Evolutionary conservation across 2,797 vertebrate species (phyloP).

Genomic region (Leuciscus waleckii): DNA sequence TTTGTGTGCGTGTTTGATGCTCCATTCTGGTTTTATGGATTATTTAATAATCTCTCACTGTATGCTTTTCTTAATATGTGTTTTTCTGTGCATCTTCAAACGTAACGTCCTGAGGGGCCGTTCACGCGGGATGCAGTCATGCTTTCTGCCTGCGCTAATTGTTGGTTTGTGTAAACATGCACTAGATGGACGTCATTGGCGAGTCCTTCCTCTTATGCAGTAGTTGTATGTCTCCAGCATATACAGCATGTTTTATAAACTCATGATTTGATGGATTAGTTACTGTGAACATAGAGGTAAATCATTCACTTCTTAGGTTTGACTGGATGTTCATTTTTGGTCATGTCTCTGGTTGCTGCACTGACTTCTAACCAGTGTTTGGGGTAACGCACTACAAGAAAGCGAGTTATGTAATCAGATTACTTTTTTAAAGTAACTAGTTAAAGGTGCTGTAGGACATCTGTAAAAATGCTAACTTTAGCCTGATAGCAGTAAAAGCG

Average conservation of each 20-base stretch:
- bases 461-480: too few relatives aligned
- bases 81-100: neutral
- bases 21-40: neutral
- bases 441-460: too few relatives aligned
- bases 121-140: neutral
- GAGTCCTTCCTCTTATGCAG: neutral
- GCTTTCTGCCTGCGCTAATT: neutral
- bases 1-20: neutral
- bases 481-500: too few relatives aligned
- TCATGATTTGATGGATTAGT: neutral
- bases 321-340: neutral
- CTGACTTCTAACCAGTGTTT: neutral
- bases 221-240: neutral
- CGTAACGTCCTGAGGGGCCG: neutral
- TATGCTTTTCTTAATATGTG: slow-evolving; percentile 7
- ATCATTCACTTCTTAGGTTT: neutral
- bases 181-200: neutral
- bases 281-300: neutral
- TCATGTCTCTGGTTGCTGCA: neutral
- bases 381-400: neutral
- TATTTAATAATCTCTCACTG: slow-evolving; percentile 29
- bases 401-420: neutral
- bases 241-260: neutral
- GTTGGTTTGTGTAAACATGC: neutral
- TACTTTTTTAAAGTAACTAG: neutral